Percentiles rank a stretch among this genome's conserved stretches.
These are phyloP conservation scores for Drosophila miranda DNA, from an alignment of 1,140 invertebrate species.

Conservation along the genomic window DNA sequence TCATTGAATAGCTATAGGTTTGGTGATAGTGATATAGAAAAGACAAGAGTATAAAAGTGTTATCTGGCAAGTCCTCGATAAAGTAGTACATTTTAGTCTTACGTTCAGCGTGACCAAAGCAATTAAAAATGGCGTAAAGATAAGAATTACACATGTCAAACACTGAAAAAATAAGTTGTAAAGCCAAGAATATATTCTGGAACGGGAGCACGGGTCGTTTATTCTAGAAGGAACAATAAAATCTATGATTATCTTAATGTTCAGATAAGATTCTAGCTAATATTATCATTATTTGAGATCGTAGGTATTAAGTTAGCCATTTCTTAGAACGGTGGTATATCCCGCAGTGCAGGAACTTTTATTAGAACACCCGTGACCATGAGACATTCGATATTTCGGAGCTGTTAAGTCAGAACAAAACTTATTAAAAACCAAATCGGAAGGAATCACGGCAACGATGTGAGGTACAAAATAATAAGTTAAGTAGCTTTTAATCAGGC, in stretches of 20 bases:
- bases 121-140: constrained; percentile 18
- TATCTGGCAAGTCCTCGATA: too few relatives aligned
- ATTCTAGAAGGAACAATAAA: too few relatives aligned
- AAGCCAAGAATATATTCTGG: background rate
- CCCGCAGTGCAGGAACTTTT: too few relatives aligned
- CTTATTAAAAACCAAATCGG: constrained; percentile 46
- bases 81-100: constrained; percentile 18
- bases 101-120: background rate
- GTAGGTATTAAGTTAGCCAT: too few relatives aligned
- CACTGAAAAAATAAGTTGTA: too few relatives aligned
- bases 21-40: too few relatives aligned
- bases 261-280: constrained; percentile 7
- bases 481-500: constrained; percentile 62
- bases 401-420: constrained; percentile 33
- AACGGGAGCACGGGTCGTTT: too few relatives aligned
- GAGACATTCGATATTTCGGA: constrained; percentile 28
- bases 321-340: too few relatives aligned
- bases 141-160: constrained; percentile 4
- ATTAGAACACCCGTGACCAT: background rate
- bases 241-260: background rate
- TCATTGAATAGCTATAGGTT: too few relatives aligned
- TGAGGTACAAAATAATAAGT: constrained; percentile 15
- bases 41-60: too few relatives aligned
- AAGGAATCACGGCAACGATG: constrained; percentile 36
- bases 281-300: too few relatives aligned